These are phyloP conservation scores for Acanthochromis polyacanthus DNA, from an alignment of 2,113 vertebrate species.

Conservation along the genomic window DNA sequence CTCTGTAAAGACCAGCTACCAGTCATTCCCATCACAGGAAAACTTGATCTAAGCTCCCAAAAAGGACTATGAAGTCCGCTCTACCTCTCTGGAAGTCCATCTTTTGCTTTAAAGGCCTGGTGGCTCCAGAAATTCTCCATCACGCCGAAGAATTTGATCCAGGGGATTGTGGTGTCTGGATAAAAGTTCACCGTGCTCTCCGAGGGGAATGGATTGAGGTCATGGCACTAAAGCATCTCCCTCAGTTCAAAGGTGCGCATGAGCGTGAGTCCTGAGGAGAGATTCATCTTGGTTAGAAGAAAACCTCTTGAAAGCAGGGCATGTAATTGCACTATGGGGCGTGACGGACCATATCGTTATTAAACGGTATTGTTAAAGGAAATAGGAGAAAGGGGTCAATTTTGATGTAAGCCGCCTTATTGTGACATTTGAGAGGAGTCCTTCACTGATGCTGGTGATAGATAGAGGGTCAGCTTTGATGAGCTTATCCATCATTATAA, in stretches of 20 bases:
- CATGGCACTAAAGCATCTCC: conserved; percentile 77
- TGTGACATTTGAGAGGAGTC: conserved; percentile 70
- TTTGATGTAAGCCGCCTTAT: conserved; percentile 72
- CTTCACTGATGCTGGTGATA: conserved; percentile 62
- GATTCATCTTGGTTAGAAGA: conserved; percentile 82
- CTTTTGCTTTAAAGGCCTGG: conserved; percentile 48
- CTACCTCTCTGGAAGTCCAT: conserved; percentile 34
- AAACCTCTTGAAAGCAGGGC: conserved; percentile 78
- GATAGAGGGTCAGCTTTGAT: conserved; percentile 67
- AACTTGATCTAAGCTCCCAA: conserved; percentile 14
- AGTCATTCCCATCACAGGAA: conserved; percentile 31
- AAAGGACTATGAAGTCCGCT: conserved; percentile 26
- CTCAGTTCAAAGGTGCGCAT: conserved; percentile 82
- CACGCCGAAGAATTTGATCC: conserved; percentile 68
- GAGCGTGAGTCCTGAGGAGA: conserved; percentile 58
- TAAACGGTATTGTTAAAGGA: conserved; percentile 79
- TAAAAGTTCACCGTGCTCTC: conserved; percentile 67
- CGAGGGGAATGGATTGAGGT: conserved; percentile 72
- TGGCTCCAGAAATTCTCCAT: conserved; percentile 65
- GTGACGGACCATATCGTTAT: conserved; percentile 81
- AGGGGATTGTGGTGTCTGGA: conserved; percentile 73
- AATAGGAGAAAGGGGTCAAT: conserved; percentile 75
- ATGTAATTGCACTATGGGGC: conserved; percentile 79
- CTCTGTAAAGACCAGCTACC: conserved; percentile 35
- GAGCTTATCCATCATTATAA: conserved; percentile 64